Conservation (phyloP, 2,888 invertebrate genomes). For the Eupithecia tripunctaria region DNA sequence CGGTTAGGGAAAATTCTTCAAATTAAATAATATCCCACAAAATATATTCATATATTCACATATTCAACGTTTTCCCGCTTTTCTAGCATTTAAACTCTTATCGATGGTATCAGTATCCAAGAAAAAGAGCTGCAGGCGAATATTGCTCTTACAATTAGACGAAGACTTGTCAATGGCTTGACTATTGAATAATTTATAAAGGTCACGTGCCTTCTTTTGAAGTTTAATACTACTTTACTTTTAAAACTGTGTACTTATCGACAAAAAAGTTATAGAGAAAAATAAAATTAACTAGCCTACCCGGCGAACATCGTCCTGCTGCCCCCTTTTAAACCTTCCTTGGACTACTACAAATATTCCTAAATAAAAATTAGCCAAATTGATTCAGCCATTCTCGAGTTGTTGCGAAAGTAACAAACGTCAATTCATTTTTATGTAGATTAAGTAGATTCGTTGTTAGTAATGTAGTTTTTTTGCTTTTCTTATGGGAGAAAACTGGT, state of each 20-base stretch:
- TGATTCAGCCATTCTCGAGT: no score
- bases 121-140: background rate
- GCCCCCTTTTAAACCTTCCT: no score
- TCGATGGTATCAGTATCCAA: background rate
- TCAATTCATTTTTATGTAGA: no score
- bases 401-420: no score
- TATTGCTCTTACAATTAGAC: background rate
- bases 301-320: no score
- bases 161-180: background rate
- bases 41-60: background rate
- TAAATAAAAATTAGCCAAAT: no score
- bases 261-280: background rate
- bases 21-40: background rate
- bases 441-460: no score
- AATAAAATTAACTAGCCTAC: background rate
- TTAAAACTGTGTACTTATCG: background rate
- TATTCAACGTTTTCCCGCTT: background rate
- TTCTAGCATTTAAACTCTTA: background rate
- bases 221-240: background rate
- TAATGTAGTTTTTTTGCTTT: no score
- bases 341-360: no score
- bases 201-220: background rate
- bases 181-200: background rate
- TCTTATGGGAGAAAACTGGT: no score
- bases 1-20: background rate